These are phyloP conservation scores for Ptycholaimellus sp. DNA, from an alignment of 2,888 invertebrate species.

Conservation along the genomic window DNA sequence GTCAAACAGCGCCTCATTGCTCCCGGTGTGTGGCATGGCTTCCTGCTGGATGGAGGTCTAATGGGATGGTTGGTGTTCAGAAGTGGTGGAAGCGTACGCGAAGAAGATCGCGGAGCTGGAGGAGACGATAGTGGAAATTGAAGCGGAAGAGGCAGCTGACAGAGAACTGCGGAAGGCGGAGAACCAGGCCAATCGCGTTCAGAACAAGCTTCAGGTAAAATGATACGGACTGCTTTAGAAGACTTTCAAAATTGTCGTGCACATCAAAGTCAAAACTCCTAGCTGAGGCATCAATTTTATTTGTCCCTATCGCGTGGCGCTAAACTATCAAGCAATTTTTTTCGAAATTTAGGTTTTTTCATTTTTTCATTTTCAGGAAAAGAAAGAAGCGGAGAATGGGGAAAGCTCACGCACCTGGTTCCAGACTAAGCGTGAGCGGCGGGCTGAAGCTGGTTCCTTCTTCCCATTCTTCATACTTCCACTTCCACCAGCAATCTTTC, in stretches of 20 bases:
- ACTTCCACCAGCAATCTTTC: no score
- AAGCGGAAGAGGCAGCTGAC: constrained; percentile 61
- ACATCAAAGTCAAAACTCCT: no score
- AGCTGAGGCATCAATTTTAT: no score
- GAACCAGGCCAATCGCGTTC: constrained; percentile 41
- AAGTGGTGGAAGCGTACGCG: constrained; percentile 64
- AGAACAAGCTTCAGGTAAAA: constrained; percentile 4
- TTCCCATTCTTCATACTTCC: no score
- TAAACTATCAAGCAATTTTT: no score
- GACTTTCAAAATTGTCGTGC: not conserved
- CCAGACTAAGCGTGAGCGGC: no score
- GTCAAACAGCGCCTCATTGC: constrained; percentile 49
- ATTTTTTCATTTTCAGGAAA: not conserved
- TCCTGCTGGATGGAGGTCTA: not conserved
- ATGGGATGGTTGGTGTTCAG: constrained; percentile 26
- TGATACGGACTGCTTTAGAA: constrained; percentile 9
- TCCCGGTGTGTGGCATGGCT: constrained; percentile 9
- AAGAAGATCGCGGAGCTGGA: constrained; percentile 48
- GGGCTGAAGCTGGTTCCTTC: no score
- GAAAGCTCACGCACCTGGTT: no score
- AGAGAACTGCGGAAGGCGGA: constrained; percentile 55
- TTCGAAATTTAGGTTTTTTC: not conserved
- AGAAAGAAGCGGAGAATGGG: no score
- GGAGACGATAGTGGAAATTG: constrained; percentile 51
- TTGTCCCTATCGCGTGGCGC: no score